Percentiles rank a stretch among this genome's conserved stretches.
Conservation (phyloP, 2,797 vertebrate genomes). For the Staurois parvus region DNA sequence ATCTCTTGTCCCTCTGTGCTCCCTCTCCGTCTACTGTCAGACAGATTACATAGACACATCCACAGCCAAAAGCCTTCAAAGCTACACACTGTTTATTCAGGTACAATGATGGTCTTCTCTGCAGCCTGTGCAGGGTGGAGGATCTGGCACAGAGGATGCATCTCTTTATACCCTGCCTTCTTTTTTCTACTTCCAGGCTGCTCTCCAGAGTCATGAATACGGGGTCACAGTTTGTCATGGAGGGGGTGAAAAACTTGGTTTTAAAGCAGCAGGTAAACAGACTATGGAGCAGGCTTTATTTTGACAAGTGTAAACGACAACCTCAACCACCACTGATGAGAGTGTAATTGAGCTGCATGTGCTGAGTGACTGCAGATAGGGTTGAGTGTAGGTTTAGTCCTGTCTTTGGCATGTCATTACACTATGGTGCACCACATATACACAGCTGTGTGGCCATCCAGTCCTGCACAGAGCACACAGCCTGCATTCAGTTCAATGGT, state of each 20-base stretch:
- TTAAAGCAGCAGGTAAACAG: conserved; percentile 94
- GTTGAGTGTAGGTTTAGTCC: background rate
- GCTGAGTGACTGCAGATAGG: conserved; percentile 7
- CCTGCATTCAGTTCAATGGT: conserved; percentile 27
- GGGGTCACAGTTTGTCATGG: conserved; percentile 98
- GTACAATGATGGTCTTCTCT: conserved; percentile 36
- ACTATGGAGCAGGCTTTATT: conserved; percentile 4
- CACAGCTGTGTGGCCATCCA: background rate
- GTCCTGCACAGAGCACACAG: conserved; percentile 15
- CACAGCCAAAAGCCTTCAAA: conserved; percentile 2
- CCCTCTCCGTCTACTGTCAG: background rate
- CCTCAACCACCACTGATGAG: background rate
- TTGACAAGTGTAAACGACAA: conserved; percentile 25
- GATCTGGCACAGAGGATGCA: conserved; percentile 29
- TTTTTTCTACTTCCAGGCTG: conserved; percentile 76
- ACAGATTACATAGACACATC: conserved; percentile 15
- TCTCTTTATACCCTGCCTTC: conserved; percentile 27
- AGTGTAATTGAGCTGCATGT: conserved; percentile 11
- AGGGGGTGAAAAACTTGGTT: conserved; percentile 98
- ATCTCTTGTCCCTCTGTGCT: background rate
- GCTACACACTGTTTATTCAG: conserved; percentile 25
- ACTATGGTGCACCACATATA: conserved; percentile 1
- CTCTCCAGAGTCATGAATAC: conserved; percentile 97
- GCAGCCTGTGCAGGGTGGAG: background rate
- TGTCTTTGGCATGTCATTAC: conserved; percentile 19